Percentiles rank a stretch among this genome's conserved stretches.
phyloP scores from a whole-genome alignment of 1,140 invertebrate genomes.

The Drosophila rhopaloa region DNA sequence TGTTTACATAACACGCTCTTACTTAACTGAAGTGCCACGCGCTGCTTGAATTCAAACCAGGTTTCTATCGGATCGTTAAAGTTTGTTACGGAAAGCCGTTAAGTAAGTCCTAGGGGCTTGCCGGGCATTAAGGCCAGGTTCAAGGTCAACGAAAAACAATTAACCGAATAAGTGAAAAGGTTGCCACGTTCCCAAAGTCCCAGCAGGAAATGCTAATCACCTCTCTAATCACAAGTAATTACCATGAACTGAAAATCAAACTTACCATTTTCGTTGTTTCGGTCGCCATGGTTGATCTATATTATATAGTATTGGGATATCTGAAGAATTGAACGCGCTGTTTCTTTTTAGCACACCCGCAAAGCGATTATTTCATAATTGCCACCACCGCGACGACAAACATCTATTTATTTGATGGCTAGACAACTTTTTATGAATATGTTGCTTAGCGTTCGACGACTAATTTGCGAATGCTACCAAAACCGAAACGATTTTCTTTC shows the following conservation, averaged over 20 bases:
- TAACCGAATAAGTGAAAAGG: not conserved
- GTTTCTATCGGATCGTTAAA: slow-evolving; percentile 13
- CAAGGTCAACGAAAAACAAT: slow-evolving; percentile 32
- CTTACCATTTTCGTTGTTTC: slow-evolving; percentile 74
- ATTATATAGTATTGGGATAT: slow-evolving; percentile 7
- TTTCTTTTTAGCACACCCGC: slow-evolving; percentile 16
- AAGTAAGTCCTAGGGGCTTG: slow-evolving; percentile 39
- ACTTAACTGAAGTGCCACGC: slow-evolving; percentile 38
- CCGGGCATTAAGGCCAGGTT: slow-evolving; percentile 23
- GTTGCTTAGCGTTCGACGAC: slow-evolving; percentile 60
- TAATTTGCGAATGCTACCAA: slow-evolving; percentile 65
- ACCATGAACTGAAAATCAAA: slow-evolving; percentile 18
- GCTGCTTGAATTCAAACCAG: slow-evolving; percentile 24
- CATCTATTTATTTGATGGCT: slow-evolving; percentile 23
- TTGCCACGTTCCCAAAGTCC: slow-evolving; percentile 33
- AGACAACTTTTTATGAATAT: slow-evolving; percentile 48
- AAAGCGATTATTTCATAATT: slow-evolving; percentile 72
- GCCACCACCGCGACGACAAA: slow-evolving; percentile 35
- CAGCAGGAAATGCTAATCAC: slow-evolving; percentile 37
- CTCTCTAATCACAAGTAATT: slow-evolving; percentile 35
- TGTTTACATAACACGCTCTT: slow-evolving; percentile 41
- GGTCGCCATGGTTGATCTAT: slow-evolving; percentile 55
- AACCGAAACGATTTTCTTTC: slow-evolving; percentile 51
- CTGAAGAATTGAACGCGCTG: slow-evolving; percentile 20
- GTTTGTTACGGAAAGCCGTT: slow-evolving; percentile 11